Evolutionary conservation across 2,113 vertebrate genomes (phyloP).

Genomic region (Ciconia boyciana): DNA sequence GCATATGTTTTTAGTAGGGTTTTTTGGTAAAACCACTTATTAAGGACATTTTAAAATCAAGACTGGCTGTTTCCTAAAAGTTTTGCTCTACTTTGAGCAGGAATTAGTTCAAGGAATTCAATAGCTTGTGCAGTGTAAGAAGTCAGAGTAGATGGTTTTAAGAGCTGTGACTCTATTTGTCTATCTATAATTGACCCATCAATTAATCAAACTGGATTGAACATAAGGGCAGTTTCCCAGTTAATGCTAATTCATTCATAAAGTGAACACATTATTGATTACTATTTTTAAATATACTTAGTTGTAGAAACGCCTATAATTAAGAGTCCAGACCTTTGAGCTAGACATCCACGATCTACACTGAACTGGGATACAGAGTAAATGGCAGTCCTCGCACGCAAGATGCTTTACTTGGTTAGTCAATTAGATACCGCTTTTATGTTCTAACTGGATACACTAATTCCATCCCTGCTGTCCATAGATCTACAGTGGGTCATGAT

Average conservation of each 20-base stretch:
- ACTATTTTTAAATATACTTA: neutral
- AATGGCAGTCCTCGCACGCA: accelerated
- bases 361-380: neutral
- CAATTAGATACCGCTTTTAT: neutral
- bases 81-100: neutral
- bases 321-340: neutral
- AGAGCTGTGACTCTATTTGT: neutral
- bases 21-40: neutral
- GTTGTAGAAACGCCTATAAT: neutral
- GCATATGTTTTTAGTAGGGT: neutral
- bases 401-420: neutral
- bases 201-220: neutral
- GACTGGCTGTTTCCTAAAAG: neutral
- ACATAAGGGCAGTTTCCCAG: neutral
- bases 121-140: neutral
- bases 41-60: neutral
- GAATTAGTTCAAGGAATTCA: neutral
- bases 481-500: neutral
- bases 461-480: neutral
- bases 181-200: neutral
- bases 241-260: neutral
- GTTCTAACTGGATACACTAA: neutral
- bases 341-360: neutral
- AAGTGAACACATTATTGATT: neutral
- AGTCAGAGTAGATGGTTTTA: neutral